Evolutionary conservation across 2,888 invertebrate genomes (phyloP).

Genomic region (Acronicta psi): DNA sequence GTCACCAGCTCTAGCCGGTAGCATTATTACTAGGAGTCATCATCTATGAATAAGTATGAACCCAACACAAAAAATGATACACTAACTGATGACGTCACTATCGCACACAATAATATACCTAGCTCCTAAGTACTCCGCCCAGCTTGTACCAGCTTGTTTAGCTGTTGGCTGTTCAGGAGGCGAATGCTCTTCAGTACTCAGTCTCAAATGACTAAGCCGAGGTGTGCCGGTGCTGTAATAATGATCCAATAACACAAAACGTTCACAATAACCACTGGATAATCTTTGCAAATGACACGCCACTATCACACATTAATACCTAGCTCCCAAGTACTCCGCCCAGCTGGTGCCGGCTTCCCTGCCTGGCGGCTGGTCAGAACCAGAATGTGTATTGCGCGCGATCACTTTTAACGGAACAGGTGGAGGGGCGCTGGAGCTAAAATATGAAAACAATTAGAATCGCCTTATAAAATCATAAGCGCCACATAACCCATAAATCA

Average conservation of each 20-base stretch:
- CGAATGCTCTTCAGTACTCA: neutral
- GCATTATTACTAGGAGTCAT: too few species aligned
- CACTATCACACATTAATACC: slow-evolving; percentile 4
- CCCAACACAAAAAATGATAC: too few species aligned
- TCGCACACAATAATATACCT: slow-evolving; percentile 3
- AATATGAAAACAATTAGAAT: neutral
- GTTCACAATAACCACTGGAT: too few species aligned
- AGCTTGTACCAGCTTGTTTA: neutral
- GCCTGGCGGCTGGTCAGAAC: neutral
- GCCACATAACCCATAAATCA: neutral
- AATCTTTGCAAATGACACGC: neutral
- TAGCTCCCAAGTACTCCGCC: slow-evolving; percentile 12
- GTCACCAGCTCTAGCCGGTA: too few species aligned
- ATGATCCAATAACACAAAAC: neutral
- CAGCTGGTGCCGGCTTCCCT: neutral
- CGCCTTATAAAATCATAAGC: neutral
- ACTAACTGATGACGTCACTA: slow-evolving; percentile 1
- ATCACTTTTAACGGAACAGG: neutral
- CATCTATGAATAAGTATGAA: too few species aligned
- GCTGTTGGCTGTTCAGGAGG: neutral
- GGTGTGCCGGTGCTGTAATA: neutral
- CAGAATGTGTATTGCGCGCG: neutral
- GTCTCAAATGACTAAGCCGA: neutral
- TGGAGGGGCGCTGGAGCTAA: too few species aligned
- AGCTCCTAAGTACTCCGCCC: slow-evolving; percentile 5